Evolutionary conservation across 2,888 invertebrate species (phyloP).

Genomic region (Drosophila multiciliata): DNA sequence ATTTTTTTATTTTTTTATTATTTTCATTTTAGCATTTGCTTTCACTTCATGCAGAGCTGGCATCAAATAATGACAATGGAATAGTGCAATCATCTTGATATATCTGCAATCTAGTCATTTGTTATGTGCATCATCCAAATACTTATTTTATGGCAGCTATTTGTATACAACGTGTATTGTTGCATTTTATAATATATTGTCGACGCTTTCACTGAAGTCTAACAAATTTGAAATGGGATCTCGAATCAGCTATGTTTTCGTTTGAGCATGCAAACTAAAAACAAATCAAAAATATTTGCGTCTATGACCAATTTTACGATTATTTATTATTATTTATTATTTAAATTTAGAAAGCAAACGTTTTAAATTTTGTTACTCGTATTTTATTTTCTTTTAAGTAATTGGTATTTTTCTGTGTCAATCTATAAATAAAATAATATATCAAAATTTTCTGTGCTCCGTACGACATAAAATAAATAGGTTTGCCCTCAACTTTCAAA

Average conservation of each 20-base stretch:
- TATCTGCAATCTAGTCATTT: neutral
- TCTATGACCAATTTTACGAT: neutral
- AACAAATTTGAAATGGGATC: neutral
- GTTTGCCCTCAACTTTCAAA: neutral
- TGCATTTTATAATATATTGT: neutral
- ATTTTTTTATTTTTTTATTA: neutral
- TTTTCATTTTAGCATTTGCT: slow-evolving; percentile 23
- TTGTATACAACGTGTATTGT: neutral
- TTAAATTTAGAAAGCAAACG: neutral
- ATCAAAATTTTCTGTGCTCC: neutral
- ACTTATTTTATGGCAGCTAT: neutral
- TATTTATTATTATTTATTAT: neutral
- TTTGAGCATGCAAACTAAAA: neutral
- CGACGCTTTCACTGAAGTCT: slow-evolving; percentile 1
- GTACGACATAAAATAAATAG: neutral
- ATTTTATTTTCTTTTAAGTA: neutral
- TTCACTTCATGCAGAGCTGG: slow-evolving; percentile 37
- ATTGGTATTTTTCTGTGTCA: neutral
- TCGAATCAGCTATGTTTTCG: neutral
- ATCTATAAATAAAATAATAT: neutral
- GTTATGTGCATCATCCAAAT: neutral
- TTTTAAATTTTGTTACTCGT: neutral
- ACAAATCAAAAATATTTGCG: neutral
- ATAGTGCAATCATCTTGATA: slow-evolving; percentile 4
- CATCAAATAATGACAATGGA: slow-evolving; percentile 3